Evolutionary conservation across 1,140 invertebrate species (phyloP), one percentile per base, ranked within the genome.

Genomic region (Andrena cerasifolii): DNA sequence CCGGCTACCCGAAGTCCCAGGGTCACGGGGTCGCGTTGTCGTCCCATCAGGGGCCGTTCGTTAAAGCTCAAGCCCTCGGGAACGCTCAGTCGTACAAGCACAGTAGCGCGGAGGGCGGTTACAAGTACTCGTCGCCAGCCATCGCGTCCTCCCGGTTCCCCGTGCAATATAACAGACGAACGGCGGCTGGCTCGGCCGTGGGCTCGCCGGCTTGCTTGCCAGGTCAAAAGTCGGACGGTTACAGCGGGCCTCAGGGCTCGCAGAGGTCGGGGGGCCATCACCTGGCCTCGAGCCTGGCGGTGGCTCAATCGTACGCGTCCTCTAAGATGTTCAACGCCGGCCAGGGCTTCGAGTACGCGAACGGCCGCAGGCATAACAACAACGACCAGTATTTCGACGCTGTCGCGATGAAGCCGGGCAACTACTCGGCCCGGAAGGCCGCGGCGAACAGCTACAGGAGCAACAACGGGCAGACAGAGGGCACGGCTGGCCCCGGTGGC

Each of bases 141-240:
- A 56, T 86, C 43, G 75, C 71, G 8, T 80, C 36, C 10, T 40
- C 85, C 59, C 80, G 84, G 47, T 66, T 86, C 45, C 71, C 85
- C 31, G 33, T 80, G 21, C 84, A 72, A 49, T 79, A 82, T 28
- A 85, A 77, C 28, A 74, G 61, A 62, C 78, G 76, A 24, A 58
- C 59, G 43, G 33, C 61, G 26, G 47, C 61, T 72, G 78, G 75
- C 40, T 68, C 70, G 6, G 76, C 67, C 33, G 71, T 85, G 75
- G 78, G 82, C 58, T 80, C 83, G 8, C 74, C 88, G 53, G 78
- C 79, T 53, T 88, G 82, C 56, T 81, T 81, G 31, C 31, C 86
- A 8, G 62, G 79, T 10, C 82, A 84, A 47, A 88, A 79, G 33
- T 80, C 87, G 14, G 78, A 63, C 2, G 33, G 21, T n/a, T 86